Conservation (phyloP, 2,797 vertebrate species). For the Brotula barbata region DNA sequence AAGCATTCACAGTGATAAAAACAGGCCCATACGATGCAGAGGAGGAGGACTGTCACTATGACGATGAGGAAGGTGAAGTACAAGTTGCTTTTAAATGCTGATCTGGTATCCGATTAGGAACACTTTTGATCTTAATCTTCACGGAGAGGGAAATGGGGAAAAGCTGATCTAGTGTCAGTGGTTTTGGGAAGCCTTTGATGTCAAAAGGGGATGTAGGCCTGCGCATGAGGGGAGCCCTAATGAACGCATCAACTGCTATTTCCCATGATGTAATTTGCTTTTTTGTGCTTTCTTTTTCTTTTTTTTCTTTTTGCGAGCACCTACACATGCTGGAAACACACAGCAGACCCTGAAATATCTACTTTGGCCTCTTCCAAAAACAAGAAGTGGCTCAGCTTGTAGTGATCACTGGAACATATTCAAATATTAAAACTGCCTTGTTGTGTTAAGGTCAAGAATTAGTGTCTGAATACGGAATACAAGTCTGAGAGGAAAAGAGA, state of each 20-base stretch:
- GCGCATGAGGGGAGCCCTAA: constrained; percentile 54
- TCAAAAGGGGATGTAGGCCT: constrained; percentile 40
- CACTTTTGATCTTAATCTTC: constrained; percentile 67
- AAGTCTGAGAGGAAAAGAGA: constrained; percentile 79
- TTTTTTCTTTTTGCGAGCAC: constrained; percentile 7
- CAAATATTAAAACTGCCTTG: constrained; percentile 44
- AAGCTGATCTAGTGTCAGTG: constrained; percentile 63
- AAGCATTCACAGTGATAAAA: no score
- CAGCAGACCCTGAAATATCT: constrained; percentile 16
- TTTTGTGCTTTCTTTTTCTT: no score
- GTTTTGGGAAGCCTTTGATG: constrained; percentile 64
- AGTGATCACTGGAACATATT: constrained; percentile 52
- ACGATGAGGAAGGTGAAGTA: constrained; percentile 35
- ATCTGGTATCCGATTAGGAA: constrained; percentile 64
- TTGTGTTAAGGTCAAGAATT: constrained; percentile 65
- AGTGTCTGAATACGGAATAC: constrained; percentile 82
- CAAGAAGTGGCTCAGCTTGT: constrained; percentile 35
- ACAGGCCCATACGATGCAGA: neutral
- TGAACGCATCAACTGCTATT: constrained; percentile 43
- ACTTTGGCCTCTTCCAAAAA: constrained; percentile 26
- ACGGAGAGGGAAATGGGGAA: constrained; percentile 62
- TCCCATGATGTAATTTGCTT: constrained; percentile 59
- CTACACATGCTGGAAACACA: no score
- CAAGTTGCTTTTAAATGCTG: constrained; percentile 52
- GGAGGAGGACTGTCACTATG: constrained; percentile 18